Conservation (phyloP, 2,888 invertebrate genomes). For the Argyresthia albistria region DNA sequence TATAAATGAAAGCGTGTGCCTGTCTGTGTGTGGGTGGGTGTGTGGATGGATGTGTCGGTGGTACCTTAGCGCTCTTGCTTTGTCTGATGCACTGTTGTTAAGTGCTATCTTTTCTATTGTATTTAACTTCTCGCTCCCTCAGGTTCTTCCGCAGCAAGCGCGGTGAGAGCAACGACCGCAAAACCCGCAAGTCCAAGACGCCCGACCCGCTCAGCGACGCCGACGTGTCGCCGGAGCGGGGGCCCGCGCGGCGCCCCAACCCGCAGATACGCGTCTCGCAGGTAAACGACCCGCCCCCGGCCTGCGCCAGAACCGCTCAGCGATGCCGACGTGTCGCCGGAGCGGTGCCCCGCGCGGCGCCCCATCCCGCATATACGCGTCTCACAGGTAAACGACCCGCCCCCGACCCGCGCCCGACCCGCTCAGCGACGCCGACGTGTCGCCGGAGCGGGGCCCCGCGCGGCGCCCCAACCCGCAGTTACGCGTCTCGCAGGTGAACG, state of each 20-base stretch:
- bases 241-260: conserved; percentile 35
- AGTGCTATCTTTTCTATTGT: too few species aligned
- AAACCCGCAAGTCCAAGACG: conserved; percentile 78
- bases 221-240: conserved; percentile 56
- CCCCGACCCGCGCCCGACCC: conserved; percentile 76
- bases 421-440: conserved; percentile 57
- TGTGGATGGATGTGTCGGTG: too few species aligned
- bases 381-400: conserved; percentile 65
- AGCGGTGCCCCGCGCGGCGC: conserved; percentile 29
- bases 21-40: too few species aligned
- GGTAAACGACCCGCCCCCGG: too few species aligned
- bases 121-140: conserved; percentile 5
- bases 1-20: too few species aligned
- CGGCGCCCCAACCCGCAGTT: conserved; percentile 60
- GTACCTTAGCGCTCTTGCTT: too few species aligned
- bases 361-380: conserved; percentile 65
- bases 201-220: conserved; percentile 75
- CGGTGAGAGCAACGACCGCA: conserved; percentile 79
- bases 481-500: conserved; percentile 64
- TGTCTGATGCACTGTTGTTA: too few species aligned
- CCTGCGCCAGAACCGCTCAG: conserved; percentile 74
- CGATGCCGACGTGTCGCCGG: conserved; percentile 59
- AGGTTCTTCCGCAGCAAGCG: conserved; percentile 91
- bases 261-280: conserved; percentile 69
- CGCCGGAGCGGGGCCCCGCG: conserved; percentile 41